phyloP scores from a whole-genome alignment of 2,888 invertebrate species.

The Mythimna ferrago region DNA sequence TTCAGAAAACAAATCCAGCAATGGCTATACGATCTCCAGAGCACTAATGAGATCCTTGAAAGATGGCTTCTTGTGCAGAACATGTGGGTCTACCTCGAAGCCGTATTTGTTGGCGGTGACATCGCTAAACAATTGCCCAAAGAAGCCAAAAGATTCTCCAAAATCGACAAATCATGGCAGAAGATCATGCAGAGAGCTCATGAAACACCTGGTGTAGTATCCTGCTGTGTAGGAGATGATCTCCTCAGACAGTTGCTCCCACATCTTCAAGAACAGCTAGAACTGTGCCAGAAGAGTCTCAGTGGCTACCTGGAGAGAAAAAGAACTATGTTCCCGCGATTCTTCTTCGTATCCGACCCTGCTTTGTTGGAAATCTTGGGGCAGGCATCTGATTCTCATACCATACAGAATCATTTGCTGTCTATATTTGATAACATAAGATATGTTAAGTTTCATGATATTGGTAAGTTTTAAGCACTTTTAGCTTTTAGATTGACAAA shows the following conservation, averaged over 20 bases:
- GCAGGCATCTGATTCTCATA: slow-evolving; percentile 98
- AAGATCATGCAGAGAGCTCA: slow-evolving; percentile 99
- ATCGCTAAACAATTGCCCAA: slow-evolving; percentile 99
- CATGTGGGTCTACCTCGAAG: slow-evolving; percentile 99
- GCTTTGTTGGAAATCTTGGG: slow-evolving; percentile 97
- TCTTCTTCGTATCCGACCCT: slow-evolving; percentile 98
- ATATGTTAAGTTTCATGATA: slow-evolving; percentile 98
- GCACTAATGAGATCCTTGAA: slow-evolving; percentile 98
- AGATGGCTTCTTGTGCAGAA: slow-evolving; percentile 99
- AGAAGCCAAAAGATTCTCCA: slow-evolving; percentile 98
- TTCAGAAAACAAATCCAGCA: slow-evolving; percentile 99
- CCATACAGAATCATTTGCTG: slow-evolving; percentile 98
- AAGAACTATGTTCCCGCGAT: slow-evolving; percentile 97
- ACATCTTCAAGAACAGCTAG: slow-evolving; percentile 98
- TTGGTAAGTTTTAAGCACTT: slow-evolving; percentile 80
- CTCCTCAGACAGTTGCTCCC: slow-evolving; percentile 97
- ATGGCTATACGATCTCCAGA: slow-evolving; percentile 98
- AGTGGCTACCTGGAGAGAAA: slow-evolving; percentile 98
- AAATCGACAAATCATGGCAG: slow-evolving; percentile 99
- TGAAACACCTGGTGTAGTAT: slow-evolving; percentile 98
- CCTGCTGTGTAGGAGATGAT: slow-evolving; percentile 99
- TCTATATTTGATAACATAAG: slow-evolving; percentile 99
- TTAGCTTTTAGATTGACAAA: not conserved
- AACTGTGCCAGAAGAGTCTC: slow-evolving; percentile 98
- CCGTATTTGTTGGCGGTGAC: slow-evolving; percentile 99